Conservation (phyloP, 2,797 vertebrate genomes). For the Schizopygopsis pylzovi region DNA sequence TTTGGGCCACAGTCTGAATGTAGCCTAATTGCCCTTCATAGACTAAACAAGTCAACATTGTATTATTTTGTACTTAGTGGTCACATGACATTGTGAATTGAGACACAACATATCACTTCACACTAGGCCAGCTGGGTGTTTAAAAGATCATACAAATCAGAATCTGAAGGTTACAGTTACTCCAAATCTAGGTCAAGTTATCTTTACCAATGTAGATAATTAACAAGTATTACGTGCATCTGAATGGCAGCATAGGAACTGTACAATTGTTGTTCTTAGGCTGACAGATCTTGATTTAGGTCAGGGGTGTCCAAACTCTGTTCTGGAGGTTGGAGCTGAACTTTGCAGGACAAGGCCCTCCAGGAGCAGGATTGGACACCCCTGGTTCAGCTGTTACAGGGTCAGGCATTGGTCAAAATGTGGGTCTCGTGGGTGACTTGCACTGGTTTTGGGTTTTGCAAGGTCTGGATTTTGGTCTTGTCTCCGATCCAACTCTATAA, state of each 20-base stretch:
- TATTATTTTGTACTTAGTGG: background rate
- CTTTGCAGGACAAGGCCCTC: no score
- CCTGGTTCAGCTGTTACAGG: background rate
- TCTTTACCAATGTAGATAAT: background rate
- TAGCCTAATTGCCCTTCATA: background rate
- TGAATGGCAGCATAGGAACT: background rate
- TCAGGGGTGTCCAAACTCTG: no score
- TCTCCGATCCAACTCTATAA: background rate
- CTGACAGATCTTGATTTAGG: no score
- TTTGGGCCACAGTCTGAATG: no score
- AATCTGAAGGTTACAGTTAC: background rate
- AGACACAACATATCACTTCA: background rate
- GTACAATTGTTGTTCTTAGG: no score
- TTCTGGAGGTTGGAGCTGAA: background rate
- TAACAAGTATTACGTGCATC: background rate
- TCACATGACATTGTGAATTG: slow-evolving; percentile 6
- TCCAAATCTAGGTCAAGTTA: background rate
- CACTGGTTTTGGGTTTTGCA: background rate
- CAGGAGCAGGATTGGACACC: no score
- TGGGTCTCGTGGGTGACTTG: background rate
- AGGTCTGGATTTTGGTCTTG: background rate
- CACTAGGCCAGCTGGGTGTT: background rate
- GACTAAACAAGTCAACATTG: background rate
- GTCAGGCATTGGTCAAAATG: background rate
- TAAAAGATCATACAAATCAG: background rate